Base-by-base conservation (phyloP, 2,888 invertebrate species). In the Parascotia fuliginaria region DNA sequence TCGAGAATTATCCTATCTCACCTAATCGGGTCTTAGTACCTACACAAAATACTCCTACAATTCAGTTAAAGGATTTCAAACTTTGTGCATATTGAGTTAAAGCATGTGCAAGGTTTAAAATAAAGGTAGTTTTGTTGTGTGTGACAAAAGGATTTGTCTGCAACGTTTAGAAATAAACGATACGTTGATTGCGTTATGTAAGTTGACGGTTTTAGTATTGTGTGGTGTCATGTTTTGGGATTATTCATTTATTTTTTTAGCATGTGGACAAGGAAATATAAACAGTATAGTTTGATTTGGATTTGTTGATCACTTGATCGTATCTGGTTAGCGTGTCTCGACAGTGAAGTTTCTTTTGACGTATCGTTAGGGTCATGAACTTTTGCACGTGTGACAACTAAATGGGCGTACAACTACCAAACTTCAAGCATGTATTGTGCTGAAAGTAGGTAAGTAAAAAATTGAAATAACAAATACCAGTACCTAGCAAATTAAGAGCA, bases 121-220 rank as follows among this genome's bases (percentile, higher is more conserved):
- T 9, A 38, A 53, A 22, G n/a, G 44, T 76, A 60, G 83, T 73
- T 34, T 64, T 66, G 73, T 70, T 65, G 70, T 77, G 75, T 85
- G 85, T 87, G 86, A 84, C 85, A 83, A 81, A 79, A 81, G 85
- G 89, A 89, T 90, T 89, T 88, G 88, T 87, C 83, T 83, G 79
- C 70, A 80, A 69, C 77, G 81, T 85, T 87, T 85, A 89, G 84
- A 85, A 87, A 85, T 87, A 85, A 86, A 88, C 85, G 82, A 88
- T 81, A 79, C 75, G 81, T 81, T 89, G 89, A 89, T 89, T 89
- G 86, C 81, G 83, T 88, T 85, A 81, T 85, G 82, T 83, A 82
- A 85, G 83, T 77, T 77, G 82, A 78, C 77, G 79, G 78, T 73
- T 83, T 79, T 75, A 78, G 74, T 76, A 79, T 84, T 80, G 65